Conservation (phyloP, 1,140 invertebrate species). For the Teleogryllus occipitalis region DNA sequence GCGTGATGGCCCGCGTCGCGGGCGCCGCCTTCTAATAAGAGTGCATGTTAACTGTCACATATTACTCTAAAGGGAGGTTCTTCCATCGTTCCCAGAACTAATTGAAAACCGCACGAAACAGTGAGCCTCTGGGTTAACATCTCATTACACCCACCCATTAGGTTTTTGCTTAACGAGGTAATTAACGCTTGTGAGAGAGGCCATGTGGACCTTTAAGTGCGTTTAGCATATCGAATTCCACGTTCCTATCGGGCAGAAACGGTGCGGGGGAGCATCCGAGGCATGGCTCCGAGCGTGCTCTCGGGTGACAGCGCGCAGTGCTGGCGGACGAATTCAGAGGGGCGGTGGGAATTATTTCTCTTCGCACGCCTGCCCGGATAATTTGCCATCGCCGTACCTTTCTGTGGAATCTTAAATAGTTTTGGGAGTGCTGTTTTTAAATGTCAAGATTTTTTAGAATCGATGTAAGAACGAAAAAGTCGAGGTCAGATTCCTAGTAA, state of each 20-base stretch:
- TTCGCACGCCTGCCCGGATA: neutral
- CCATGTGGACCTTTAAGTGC: neutral
- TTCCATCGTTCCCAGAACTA: neutral
- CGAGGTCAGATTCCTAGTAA: neutral
- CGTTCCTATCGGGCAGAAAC: neutral
- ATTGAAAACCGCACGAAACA: neutral
- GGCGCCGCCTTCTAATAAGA: neutral
- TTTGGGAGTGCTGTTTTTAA: neutral
- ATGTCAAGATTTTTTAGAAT: neutral
- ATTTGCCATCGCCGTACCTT: neutral
- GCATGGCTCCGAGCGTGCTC: too few species aligned
- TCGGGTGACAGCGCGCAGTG: too few species aligned
- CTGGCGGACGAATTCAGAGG: neutral
- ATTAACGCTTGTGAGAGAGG: neutral
- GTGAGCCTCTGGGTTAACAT: neutral
- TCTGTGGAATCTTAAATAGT: neutral
- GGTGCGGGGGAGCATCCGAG: neutral
- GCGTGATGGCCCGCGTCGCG: neutral
- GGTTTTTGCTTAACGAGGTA: neutral
- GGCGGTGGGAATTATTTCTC: neutral
- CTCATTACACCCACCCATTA: neutral
- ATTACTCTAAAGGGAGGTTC: neutral
- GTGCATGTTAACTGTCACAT: slow-evolving; percentile 4
- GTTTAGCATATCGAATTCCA: neutral
- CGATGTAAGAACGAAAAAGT: neutral